Base-by-base conservation (phyloP, 2,888 invertebrate genomes). In the Ametastegia equiseti region DNA sequence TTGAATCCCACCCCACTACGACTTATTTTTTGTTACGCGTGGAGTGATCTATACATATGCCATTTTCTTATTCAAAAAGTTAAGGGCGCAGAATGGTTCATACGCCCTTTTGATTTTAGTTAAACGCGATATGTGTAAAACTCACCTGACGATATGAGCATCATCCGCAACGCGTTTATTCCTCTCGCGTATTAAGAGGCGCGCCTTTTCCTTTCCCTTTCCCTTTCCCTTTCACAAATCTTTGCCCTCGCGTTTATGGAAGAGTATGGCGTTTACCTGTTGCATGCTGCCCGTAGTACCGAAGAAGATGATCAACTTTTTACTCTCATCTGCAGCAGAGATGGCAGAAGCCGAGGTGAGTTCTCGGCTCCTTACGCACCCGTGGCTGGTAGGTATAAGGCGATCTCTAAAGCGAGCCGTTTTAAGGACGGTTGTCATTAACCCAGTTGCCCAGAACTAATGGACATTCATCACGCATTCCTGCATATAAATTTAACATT, bases 381-480 rank as follows among this genome's bases (percentile, higher is more conserved):
- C 54, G 75, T 36, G 11, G 42, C 42, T 42, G 42, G 42, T 5
- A 42, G 5, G 5, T 42, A 42, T 42, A 42, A 73, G 42, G 15
- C 30, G 50, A 75, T 75, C 75, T 54, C 23, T 50, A 36, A 5
- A 75, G 5, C 54, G 19, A 33, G 75, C 33, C 33, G 75, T 54
- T 50, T 75, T 75, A 23, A 75, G 54, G 75, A 75, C 36, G 75
- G 54, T 75, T 75, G 54, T 75, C 75, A 75, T 75, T 75, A 75
- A 75, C 75, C 75, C 75, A 75, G 75, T 75, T 75, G 75, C 75
- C 86, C 86, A 85, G 84, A 88, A 88, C 86, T 88, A 87, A 88
- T 87, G 86, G 85, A 82, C 86, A 84, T 87, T 88, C 86, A 75
- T 75, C 75, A 75, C 75, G 75, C 75, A 75, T 75, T 75, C 75